A percentile compares a stretch with the other conserved stretches of the same genome.
These are phyloP conservation scores for Aulostomus chinensis DNA, from an alignment of 2,797 vertebrate species.

Conservation along the genomic window DNA sequence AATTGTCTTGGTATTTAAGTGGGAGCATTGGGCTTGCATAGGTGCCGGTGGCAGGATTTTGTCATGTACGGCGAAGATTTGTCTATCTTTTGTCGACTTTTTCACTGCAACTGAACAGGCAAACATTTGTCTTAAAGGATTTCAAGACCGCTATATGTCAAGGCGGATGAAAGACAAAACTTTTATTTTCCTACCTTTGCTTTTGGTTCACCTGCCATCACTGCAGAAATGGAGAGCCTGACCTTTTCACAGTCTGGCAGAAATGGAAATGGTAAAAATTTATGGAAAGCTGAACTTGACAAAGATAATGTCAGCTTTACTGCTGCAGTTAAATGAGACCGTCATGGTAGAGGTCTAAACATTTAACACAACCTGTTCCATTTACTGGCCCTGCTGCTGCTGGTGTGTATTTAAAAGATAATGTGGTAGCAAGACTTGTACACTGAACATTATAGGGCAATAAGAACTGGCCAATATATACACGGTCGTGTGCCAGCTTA, in stretches of 20 bases:
- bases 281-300: constrained; percentile 42
- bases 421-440: constrained; percentile 14
- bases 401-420: constrained; percentile 32
- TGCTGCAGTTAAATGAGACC: constrained; percentile 17
- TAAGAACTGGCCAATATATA: constrained; percentile 7
- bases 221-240: constrained; percentile 35
- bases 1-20: constrained; percentile 27
- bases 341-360: constrained; percentile 8
- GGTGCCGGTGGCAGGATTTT: constrained; percentile 8
- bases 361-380: constrained; percentile 16
- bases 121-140: constrained; percentile 28
- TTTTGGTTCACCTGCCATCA: constrained; percentile 45
- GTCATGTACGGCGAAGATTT: constrained; percentile 14
- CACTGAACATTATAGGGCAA: constrained; percentile 8
- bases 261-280: constrained; percentile 51
- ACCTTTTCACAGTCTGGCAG: constrained; percentile 52
- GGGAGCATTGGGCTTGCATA: constrained; percentile 4
- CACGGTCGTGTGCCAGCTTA: no score
- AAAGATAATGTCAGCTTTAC: constrained; percentile 21
- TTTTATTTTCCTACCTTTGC: constrained; percentile 36
- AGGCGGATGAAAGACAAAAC: constrained; percentile 20
- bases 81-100: constrained; percentile 43
- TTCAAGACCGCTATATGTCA: constrained; percentile 31
- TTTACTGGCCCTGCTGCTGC: neutral
- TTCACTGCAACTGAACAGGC: constrained; percentile 35